phyloP scores from a whole-genome alignment of 2,888 invertebrate species.

The Monoplex corrugatus region DNA sequence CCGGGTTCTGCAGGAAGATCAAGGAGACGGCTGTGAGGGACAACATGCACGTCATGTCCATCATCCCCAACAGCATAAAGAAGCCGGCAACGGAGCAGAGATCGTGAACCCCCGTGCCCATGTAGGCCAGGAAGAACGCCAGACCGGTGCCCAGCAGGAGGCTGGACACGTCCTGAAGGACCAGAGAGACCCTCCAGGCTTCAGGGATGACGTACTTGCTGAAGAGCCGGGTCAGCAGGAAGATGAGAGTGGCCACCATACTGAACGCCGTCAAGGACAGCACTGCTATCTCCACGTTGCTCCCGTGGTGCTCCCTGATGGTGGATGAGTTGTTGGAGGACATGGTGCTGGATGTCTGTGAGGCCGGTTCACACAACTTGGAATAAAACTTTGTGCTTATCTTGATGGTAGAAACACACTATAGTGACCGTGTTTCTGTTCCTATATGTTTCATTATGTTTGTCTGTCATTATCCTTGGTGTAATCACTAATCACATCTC shows the following conservation, averaged over 20 bases:
- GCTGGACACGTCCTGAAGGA: slow-evolving; percentile 66
- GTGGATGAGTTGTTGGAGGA: neutral
- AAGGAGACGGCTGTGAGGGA: slow-evolving; percentile 67
- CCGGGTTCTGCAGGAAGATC: slow-evolving; percentile 71
- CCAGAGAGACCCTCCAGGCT: slow-evolving; percentile 70
- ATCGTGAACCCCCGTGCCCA: slow-evolving; percentile 45
- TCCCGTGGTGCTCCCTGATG: slow-evolving; percentile 40
- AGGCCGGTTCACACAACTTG: no score
- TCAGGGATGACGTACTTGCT: slow-evolving; percentile 67
- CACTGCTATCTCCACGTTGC: slow-evolving; percentile 55
- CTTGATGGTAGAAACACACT: no score
- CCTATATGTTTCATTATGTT: no score
- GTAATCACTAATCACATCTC: no score
- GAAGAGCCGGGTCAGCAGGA: slow-evolving; percentile 64
- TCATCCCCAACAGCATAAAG: slow-evolving; percentile 68
- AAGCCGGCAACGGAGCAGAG: slow-evolving; percentile 66
- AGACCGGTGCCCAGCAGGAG: slow-evolving; percentile 64
- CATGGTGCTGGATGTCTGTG: neutral
- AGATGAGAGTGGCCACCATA: slow-evolving; percentile 60
- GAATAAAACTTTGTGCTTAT: no score
- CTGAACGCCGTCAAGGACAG: slow-evolving; percentile 62
- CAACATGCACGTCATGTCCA: slow-evolving; percentile 67
- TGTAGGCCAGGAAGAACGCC: slow-evolving; percentile 60
- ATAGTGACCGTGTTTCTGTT: no score
- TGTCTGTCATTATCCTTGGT: no score